These are phyloP conservation scores for Epicauta chinensis DNA, from an alignment of 1,140 invertebrate species.

Conservation along the genomic window DNA sequence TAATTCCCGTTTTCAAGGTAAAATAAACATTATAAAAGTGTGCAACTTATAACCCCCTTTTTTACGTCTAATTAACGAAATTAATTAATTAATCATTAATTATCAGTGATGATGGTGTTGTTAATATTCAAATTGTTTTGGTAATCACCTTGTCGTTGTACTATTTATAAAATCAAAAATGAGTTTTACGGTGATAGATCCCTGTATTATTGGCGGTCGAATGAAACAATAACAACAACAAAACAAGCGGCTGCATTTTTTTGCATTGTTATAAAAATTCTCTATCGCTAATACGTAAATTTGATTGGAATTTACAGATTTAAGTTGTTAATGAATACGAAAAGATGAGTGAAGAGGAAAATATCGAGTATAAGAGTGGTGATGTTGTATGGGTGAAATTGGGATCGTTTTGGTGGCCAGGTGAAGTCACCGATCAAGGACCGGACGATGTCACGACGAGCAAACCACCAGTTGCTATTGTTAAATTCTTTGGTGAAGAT, in stretches of 20 bases:
- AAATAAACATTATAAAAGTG: slow-evolving; percentile 25
- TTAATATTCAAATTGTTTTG: slow-evolving; percentile 9
- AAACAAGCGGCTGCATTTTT: neutral
- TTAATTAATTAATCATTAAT: slow-evolving; percentile 14
- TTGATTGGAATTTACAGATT: neutral
- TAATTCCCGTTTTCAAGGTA: slow-evolving; percentile 30
- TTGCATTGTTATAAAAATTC: no score
- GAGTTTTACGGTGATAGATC: slow-evolving; percentile 1
- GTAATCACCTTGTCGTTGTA: neutral
- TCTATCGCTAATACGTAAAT: slow-evolving; percentile 4
- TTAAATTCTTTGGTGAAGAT: slow-evolving; percentile 78
- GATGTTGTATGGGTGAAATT: slow-evolving; percentile 80
- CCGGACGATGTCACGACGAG: slow-evolving; percentile 53
- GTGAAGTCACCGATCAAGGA: slow-evolving; percentile 58
- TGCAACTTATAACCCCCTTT: neutral
- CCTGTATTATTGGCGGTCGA: slow-evolving; percentile 4
- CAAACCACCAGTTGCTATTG: slow-evolving; percentile 65
- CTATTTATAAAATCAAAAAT: slow-evolving; percentile 9
- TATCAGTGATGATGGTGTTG: slow-evolving; percentile 11
- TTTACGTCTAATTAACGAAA: neutral
- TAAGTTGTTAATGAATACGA: slow-evolving; percentile 3
- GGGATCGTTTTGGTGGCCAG: slow-evolving; percentile 71
- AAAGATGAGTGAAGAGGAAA: slow-evolving; percentile 57
- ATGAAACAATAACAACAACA: neutral
- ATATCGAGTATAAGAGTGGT: slow-evolving; percentile 58